Base-by-base conservation (phyloP, 2,888 invertebrate species). In the Dastarcus helophoroides region DNA sequence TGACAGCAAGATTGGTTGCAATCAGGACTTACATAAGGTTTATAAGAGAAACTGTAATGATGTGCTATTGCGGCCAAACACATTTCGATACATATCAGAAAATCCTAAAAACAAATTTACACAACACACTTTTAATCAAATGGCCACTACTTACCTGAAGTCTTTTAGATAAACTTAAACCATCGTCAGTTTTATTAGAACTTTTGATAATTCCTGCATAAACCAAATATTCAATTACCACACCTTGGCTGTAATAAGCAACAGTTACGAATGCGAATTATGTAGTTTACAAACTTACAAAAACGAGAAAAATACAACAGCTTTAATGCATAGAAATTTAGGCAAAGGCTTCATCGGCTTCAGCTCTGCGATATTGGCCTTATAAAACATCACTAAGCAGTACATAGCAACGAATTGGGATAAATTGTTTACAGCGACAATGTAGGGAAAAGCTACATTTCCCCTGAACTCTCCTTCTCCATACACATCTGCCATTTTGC, bases 371-470 rank as follows among this genome's bases (percentile, higher is more conserved):
- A 76, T 74, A 57, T 86, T 90, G 3, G 91, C 91, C 59, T 74
- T 76, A 56, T 95, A 95, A 62, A 95, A 95, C 40, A 95, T 68
- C 12, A 94, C 85, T 35, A 95, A 66, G 54, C 91, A 91, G 51
- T 95, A 95, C 93, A 95, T 93, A 10, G 94, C 94, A 37, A 84
- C 76, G 62, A 91, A 88, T 59, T 95, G 95, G 8, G 94, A 93
- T 29, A 91, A 59, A 65, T 95, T 95, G 60, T 94, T 93, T 5
- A 82, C 63, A 16, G 73, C 63, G 38, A 90, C 75, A 53, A 94
- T 76, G 53, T 94, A 94, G 0, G 89, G 86, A 60, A 86, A 95
- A 2, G 90, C 91, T 21, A 79, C 77, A 49, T 79, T 74, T 2
- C 76, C 80, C 44, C 76, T 76, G 57, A 94, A 93, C 55, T 84